Conservation (phyloP, 1,140 invertebrate species). For the Dendrolimus punctatus region DNA sequence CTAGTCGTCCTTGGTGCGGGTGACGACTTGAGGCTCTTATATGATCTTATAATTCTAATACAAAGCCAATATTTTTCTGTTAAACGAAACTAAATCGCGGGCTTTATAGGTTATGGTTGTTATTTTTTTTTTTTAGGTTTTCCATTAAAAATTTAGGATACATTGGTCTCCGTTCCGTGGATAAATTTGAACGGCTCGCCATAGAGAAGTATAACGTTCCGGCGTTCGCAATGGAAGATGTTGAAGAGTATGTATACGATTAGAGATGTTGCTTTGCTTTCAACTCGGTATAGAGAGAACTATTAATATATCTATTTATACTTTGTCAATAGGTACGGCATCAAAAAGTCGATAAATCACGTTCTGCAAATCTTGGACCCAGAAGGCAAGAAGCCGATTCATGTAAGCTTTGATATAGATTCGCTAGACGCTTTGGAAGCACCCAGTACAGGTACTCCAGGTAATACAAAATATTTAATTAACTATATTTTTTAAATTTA, state of each 20-base stretch:
- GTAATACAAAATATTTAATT: constrained; percentile 59
- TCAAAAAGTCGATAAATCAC: constrained; percentile 82
- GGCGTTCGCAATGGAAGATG: constrained; percentile 88
- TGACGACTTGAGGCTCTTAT: no score
- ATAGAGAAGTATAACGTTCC: constrained; percentile 85
- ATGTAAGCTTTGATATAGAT: constrained; percentile 96
- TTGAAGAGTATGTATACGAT: constrained; percentile 72
- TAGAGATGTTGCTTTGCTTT: background rate
- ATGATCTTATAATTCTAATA: no score
- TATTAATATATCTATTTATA: no score
- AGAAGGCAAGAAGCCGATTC: constrained; percentile 79
- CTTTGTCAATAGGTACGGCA: constrained; percentile 72
- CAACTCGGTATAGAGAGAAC: no score
- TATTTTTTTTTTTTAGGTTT: constrained; percentile 74
- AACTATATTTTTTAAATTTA: no score
- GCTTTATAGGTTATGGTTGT: no score
- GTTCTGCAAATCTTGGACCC: constrained; percentile 81
- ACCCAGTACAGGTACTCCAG: constrained; percentile 90
- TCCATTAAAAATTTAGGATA: constrained; percentile 87
- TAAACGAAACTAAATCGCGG: no score
- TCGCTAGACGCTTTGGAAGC: constrained; percentile 87
- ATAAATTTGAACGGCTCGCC: constrained; percentile 85
- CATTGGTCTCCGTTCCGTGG: constrained; percentile 91
- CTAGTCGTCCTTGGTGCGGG: no score
- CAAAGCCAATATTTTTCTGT: no score